Conservation (phyloP, 2,888 invertebrate genomes). For the Pemphredon lugubris region DNA sequence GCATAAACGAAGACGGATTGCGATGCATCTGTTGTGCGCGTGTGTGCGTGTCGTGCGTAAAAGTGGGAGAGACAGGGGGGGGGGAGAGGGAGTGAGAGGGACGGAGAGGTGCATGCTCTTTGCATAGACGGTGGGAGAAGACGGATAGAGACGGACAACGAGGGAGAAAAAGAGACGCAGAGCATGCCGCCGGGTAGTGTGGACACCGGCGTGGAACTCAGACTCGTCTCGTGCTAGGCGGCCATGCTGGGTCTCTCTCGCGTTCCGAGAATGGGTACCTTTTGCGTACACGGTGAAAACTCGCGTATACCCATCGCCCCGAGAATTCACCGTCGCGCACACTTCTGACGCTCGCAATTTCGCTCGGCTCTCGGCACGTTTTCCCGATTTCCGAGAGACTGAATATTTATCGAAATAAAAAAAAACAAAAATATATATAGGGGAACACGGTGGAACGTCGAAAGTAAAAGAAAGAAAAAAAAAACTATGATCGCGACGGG, state of each 20-base stretch:
- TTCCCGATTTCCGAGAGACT: not conserved
- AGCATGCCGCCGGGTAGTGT: constrained; percentile 40
- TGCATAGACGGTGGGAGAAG: constrained; percentile 34
- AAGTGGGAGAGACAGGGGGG: constrained; percentile 10
- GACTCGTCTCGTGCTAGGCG: constrained; percentile 68
- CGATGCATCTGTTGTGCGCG: constrained; percentile 25
- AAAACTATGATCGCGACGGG: too few species aligned
- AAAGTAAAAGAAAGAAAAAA: not conserved
- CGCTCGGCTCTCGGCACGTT: not conserved
- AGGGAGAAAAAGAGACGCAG: constrained; percentile 37
- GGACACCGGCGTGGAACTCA: constrained; percentile 60
- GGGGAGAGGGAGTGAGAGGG: constrained; percentile 18
- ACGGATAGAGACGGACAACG: constrained; percentile 14
- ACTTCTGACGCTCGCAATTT: constrained; percentile 13
- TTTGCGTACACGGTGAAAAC: constrained; percentile 55
- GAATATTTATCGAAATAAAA: not conserved
- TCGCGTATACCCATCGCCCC: constrained; percentile 29
- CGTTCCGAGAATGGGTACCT: constrained; percentile 65
- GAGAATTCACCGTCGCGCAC: constrained; percentile 22
- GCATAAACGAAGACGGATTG: constrained; percentile 49
- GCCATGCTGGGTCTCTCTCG: constrained; percentile 71
- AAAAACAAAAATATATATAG: not conserved
- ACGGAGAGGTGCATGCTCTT: constrained; percentile 15
- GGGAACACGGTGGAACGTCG: not conserved
- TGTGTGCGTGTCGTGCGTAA: constrained; percentile 7